Evolutionary conservation across 1,140 invertebrate genomes (phyloP), one percentile per base, ranked within the genome.

Genomic region (Panagrolaimus sp.): DNA sequence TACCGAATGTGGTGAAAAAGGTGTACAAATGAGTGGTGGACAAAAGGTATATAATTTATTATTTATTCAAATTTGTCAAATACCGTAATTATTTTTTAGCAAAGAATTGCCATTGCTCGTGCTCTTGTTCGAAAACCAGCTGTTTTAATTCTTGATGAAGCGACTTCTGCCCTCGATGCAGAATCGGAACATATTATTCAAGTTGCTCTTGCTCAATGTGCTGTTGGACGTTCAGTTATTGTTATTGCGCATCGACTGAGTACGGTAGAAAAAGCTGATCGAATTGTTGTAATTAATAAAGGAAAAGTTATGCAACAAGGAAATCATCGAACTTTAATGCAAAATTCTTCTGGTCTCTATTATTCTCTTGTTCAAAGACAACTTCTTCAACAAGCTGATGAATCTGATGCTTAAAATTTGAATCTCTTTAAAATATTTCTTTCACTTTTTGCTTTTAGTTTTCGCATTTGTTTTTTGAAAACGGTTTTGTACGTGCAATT

Each of bases 201-300:
- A 44, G 63, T 76, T 32, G 74, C 74, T 7, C 14, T 76, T 12
- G 3, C 26, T 1, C 7, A 71, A 65, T 63, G 55, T 55, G 65
- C 69, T 15, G 17, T 24, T 26, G 83, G 83, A 26, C 66, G 84
- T 24, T 85, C 85, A 12, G 85, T 86, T 1, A 81, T 86, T 15
- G 83, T 84, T 10, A 86, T 86, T 32, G 58, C 58, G 5, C 58
- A 62, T 62, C 58, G 58, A 1, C n/a, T 62, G 17, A 24, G 17
- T 24, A 62, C 58, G 4, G 58, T 62, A 15, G 58, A 62, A 62
- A 24, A 32, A 7, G 17, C 58, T 24, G 58, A 62, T 62, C 1
- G 5, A 15, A 62, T 62, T 24, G 17, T 62, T 26, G 58, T 62
- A 5, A 32, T 62, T 15, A 32, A 21, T 32, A 5, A 21, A 2